Evolutionary conservation across 2,113 vertebrate genomes (phyloP).

Genomic region (Calypte anna): DNA sequence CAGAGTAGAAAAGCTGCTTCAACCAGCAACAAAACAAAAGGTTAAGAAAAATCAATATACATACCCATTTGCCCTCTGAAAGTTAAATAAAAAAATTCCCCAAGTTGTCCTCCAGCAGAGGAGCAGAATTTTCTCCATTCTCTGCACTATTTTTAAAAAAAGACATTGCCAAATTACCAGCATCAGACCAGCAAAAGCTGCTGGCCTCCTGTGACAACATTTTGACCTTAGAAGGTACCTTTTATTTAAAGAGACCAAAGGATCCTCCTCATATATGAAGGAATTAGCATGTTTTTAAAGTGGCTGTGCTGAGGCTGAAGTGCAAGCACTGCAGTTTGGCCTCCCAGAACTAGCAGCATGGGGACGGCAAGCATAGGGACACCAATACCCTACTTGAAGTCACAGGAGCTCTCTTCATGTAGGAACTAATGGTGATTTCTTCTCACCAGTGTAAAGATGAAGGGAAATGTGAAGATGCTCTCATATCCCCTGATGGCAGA

Average conservation of each 20-base stretch:
- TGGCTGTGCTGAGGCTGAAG: neutral
- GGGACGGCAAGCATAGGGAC: neutral
- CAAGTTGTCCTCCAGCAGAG: neutral
- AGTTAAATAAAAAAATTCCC: neutral
- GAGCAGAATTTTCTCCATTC: neutral
- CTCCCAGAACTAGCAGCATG: neutral
- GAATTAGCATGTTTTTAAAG: neutral
- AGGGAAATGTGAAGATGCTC: neutral
- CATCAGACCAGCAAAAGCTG: neutral
- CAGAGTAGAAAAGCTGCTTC: conserved; percentile 41
- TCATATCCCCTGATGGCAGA: neutral
- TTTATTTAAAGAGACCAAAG: neutral
- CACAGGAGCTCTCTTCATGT: neutral
- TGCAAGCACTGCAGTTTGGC: rapidly evolving
- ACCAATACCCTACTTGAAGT: neutral
- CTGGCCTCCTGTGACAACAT: neutral
- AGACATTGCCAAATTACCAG: neutral
- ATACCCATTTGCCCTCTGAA: neutral
- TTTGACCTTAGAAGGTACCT: neutral
- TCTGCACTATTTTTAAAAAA: neutral
- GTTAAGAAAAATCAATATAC: conserved; percentile 57
- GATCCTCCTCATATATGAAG: rapidly evolving
- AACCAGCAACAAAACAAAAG: conserved; percentile 65
- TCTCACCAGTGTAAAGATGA: neutral
- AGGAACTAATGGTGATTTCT: neutral